Evolutionary conservation across 2,888 invertebrate genomes (phyloP), one percentile per base, ranked within the genome.

Genomic region (Parnassius orleans): DNA sequence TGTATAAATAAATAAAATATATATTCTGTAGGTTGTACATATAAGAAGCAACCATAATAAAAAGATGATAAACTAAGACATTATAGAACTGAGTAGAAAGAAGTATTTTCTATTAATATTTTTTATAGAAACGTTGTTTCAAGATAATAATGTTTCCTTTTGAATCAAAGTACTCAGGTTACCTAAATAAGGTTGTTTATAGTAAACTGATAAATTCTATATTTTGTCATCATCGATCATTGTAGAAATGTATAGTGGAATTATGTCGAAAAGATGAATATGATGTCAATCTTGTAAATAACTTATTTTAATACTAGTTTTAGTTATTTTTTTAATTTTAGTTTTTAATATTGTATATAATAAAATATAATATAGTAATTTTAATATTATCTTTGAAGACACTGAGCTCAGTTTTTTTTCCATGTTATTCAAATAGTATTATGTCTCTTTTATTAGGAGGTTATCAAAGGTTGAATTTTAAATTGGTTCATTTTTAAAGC

Each of bases 361-460:
- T n/a, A n/a, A n/a, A n/a, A n/a, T n/a, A n/a, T n/a, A n/a, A n/a
- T n/a, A n/a, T n/a, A n/a, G n/a, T n/a, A n/a, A 14, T 15, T 14
- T 48, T 48, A n/a, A 14, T 2, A 14, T 15, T 48, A 60, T 15
- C 58, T 58, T 44, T 46, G 15, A 46, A 53, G 12, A 46, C 33
- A 41, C 46, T 44, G 24, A 44, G 33, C 15, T 42, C 15, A 19
- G 53, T 46, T 2, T 41, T 54, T 54, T 60, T 54, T 43, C 43
- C 43, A 54, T 15, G 50, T 55, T 19, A 48, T 50, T 60, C 15
- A n/a, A 14, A 19, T 50, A 50, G 33, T 55, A 55, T 55, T 50
- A 44, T 14, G 12, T 59, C 15, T 15, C 14, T 19, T 60, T 47
- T 15, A 60, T 59, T 58, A 48, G 54, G 50, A 48, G 54, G 50